Conservation (phyloP, 1,140 invertebrate species). For the Drosophila saltans region DNA sequence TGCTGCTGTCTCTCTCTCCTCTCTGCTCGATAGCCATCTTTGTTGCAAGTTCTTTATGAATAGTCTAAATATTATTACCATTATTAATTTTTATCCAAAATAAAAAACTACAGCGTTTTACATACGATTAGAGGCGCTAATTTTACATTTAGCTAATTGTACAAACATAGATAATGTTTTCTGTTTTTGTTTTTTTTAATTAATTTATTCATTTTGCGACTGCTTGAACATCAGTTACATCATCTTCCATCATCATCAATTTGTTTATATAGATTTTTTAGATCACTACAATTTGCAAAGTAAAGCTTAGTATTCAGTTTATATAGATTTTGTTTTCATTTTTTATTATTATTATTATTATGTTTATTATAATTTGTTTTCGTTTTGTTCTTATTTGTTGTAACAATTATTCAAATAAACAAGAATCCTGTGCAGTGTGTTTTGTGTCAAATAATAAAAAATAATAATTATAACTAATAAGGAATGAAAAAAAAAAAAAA, state of each 20-base stretch:
- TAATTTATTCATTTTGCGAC: slow-evolving; percentile 27
- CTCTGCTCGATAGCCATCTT: background rate
- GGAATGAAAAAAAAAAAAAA: background rate
- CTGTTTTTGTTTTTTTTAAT: slow-evolving; percentile 28
- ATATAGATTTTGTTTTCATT: slow-evolving; percentile 46
- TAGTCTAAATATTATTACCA: slow-evolving; percentile 10
- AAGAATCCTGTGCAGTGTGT: background rate
- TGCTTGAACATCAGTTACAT: slow-evolving; percentile 27
- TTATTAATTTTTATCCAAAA: slow-evolving; percentile 43
- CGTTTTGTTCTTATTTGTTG: slow-evolving; percentile 2
- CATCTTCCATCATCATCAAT: slow-evolving; percentile 15
- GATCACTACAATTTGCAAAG: slow-evolving; percentile 74
- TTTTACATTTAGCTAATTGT: slow-evolving; percentile 22
- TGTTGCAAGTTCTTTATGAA: slow-evolving; percentile 16
- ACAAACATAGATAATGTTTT: slow-evolving; percentile 37
- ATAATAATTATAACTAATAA: background rate
- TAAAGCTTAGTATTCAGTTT: slow-evolving; percentile 76
- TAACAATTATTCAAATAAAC: slow-evolving; percentile 25
- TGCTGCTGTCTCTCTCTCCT: background rate
- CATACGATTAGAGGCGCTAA: slow-evolving; percentile 40
- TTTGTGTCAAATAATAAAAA: slow-evolving; percentile 22
- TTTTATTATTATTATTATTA: slow-evolving; percentile 18
- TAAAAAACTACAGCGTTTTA: slow-evolving; percentile 51
- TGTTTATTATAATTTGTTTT: background rate
- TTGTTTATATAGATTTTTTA: slow-evolving; percentile 34